Base-by-base conservation (phyloP, 1,140 invertebrate species). In the Agrypnia vestita region DNA sequence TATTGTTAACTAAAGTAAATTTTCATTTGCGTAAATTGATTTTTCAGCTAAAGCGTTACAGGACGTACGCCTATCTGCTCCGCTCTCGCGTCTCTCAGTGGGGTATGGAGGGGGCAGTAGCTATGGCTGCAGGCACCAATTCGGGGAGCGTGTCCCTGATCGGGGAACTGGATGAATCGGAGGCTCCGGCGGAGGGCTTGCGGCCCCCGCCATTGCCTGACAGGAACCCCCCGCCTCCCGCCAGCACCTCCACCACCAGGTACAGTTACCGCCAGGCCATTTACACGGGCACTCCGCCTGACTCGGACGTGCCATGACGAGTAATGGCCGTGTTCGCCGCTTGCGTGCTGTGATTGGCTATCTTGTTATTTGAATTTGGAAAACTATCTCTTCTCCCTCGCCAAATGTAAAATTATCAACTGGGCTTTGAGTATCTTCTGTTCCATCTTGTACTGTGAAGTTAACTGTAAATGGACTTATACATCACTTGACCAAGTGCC, bases 21-120 rank as follows among this genome's bases (percentile, higher is more conserved):
- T 46, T 77, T 64, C 17, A 55, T 82, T 72, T 80, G 81, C 82
- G 80, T 67, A 83, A 79, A 10, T 56, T 13, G 19, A 85, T 64
- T 84, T 87, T 89, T n/a, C 89, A 97, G 96, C 87, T 97, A 83
- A 96, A 96, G 86, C 91, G 96, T 84, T 97, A 97, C 88, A 94
- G 95, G 85, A 96, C 95, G 0, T 98, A 98, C 87, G 92, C 93
- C 4, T 94, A 94, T 85, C 91, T 97, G 79, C 90, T 97, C 82
- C 93, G 94, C 76, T 94, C 94, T 76, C 93, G 94, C 82, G 89
- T 96, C 83, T 89, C 91, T 10, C 91, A 91, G 80, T 92, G 93
- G 69, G 94, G 95, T 71, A 94, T 94, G n/a, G 95, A 96, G 84
- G 92, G 95, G 79, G 94, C 94, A 61, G 94, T 94, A 83, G 89